phyloP scores from a whole-genome alignment of 2,113 vertebrate genomes.

The Scytalopus superciliaris region DNA sequence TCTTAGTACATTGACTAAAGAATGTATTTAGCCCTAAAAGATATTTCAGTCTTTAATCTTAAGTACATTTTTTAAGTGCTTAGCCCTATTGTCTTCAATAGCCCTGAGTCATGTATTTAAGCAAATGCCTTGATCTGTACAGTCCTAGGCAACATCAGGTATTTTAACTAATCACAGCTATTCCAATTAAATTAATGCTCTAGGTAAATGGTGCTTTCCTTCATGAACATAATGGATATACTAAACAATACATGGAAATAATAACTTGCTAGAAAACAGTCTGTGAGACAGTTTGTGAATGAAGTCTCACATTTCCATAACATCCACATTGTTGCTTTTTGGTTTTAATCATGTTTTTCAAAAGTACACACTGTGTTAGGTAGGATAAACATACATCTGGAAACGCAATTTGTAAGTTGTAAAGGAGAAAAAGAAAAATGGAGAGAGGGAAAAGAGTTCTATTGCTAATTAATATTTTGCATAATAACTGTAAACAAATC shows the following conservation, averaged over 20 bases:
- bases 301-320: neutral
- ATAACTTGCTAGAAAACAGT: neutral
- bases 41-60: neutral
- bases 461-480: neutral
- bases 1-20: neutral
- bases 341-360: neutral
- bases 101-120: neutral
- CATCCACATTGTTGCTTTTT: neutral
- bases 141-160: neutral
- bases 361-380: neutral
- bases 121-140: neutral
- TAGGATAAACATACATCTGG: neutral
- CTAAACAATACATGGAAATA: neutral
- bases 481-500: neutral
- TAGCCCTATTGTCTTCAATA: neutral
- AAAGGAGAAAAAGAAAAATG: neutral
- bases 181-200: slow-evolving; percentile 1
- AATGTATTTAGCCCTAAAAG: neutral
- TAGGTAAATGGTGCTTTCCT: neutral
- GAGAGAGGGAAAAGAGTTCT: neutral
- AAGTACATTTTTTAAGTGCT: neutral
- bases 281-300: neutral
- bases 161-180: neutral
- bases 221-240: neutral
- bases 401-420: neutral